These are phyloP conservation scores for Harpegnathos saltator DNA, from an alignment of 1,140 invertebrate genomes.

Conservation along the genomic window DNA sequence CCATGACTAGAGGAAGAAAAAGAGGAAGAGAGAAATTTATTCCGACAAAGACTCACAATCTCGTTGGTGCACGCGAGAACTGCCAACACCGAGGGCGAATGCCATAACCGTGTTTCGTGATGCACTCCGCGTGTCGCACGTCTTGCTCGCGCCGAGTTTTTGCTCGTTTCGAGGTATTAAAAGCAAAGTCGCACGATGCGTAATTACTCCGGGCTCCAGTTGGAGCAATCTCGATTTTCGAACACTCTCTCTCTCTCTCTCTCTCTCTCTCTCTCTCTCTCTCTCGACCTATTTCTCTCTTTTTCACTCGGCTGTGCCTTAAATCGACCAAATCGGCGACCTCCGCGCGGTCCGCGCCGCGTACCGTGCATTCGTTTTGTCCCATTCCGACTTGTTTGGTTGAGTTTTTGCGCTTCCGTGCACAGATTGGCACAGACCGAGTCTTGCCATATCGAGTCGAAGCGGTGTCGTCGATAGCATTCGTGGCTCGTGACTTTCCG, in stretches of 20 bases:
- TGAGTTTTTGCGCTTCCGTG: conserved; percentile 65
- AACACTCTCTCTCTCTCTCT: conserved; percentile 9
- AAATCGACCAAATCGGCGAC: conserved; percentile 62
- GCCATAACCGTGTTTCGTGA: not conserved
- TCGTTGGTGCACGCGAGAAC: not conserved
- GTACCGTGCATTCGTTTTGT: conserved; percentile 24
- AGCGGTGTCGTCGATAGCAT: conserved; percentile 8
- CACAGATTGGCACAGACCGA: conserved; percentile 57
- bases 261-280: no score
- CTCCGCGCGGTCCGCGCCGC: not conserved
- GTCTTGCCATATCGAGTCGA: conserved; percentile 62
- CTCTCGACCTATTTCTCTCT: no score
- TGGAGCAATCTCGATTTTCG: not conserved
- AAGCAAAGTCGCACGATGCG: not conserved
- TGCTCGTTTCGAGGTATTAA: conserved; percentile 22
- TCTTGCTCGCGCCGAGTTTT: conserved; percentile 12
- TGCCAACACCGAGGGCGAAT: conserved; percentile 6
- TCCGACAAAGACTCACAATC: not conserved
- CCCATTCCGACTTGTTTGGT: conserved; percentile 31
- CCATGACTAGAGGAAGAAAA: not conserved
- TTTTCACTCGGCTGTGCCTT: not conserved
- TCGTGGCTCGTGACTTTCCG: not conserved
- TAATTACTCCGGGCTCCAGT: conserved; percentile 24
- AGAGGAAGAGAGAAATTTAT: not conserved
- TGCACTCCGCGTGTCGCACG: not conserved